These are phyloP conservation scores for Euglossa dilemma DNA, from an alignment of 1,140 invertebrate species.

Conservation along the genomic window DNA sequence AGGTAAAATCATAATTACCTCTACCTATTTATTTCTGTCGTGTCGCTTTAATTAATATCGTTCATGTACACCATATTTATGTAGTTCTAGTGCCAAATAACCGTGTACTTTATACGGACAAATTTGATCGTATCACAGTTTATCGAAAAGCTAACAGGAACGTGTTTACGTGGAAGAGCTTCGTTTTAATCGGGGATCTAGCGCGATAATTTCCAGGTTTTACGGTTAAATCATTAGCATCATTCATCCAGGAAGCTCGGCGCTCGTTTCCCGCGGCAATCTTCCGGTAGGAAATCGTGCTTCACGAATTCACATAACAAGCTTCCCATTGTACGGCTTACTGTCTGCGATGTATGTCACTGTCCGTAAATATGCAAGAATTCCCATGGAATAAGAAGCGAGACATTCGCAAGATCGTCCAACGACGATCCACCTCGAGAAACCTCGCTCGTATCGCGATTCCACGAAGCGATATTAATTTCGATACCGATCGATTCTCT, in stretches of 20 bases:
- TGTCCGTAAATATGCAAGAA: neutral
- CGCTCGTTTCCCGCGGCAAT: neutral
- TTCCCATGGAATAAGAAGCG: neutral
- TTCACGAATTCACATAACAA: slow-evolving; percentile 9
- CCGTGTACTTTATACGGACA: no score
- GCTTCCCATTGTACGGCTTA: neutral
- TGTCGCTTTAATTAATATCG: no score
- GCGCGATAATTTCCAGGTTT: neutral
- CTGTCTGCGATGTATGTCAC: neutral
- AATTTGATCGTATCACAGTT: no score
- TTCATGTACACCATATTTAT: no score
- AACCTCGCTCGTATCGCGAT: no score
- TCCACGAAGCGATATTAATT: neutral
- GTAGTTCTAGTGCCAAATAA: no score
- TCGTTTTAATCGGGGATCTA: no score
- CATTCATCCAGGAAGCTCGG: neutral
- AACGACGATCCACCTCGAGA: no score
- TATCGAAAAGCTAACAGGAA: no score
- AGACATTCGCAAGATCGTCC: neutral
- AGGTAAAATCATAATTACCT: no score
- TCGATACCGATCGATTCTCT: neutral
- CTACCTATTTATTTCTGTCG: no score
- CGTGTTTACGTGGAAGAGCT: neutral
- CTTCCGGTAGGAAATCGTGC: slow-evolving; percentile 19
- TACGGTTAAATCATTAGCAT: slow-evolving; percentile 5